Base-by-base conservation (phyloP, 2,888 invertebrate species). In the Orthosia cruda region DNA sequence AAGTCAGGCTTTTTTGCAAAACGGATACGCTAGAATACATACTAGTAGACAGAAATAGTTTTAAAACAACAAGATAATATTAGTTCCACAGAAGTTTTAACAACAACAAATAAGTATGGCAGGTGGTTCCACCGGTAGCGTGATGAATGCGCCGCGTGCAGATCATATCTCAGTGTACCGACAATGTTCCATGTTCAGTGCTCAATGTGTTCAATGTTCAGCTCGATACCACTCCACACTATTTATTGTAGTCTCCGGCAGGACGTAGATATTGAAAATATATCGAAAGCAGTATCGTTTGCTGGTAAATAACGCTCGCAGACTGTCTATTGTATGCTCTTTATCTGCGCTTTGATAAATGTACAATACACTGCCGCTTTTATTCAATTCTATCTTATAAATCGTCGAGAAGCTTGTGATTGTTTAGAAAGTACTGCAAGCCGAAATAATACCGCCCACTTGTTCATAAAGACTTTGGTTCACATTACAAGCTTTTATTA, bases 241-340 rank as follows among this genome's bases (percentile, higher is more conserved):
- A 66, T 81, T 54, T 80, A 69, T 71, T 81, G 68, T 71, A 49
- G 71, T 71, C 49, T 58, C 49, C 58, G 18, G 58, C 20, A 52
- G 55, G 26, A 59, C 32, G 26, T 23, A 65, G n/a, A 64, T 77
- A 81, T 73, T 77, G 81, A 70, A 64, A 70, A 73, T 77, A 77
- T 67, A 75, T 80, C 66, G 50, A 11, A 49, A 55, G 57, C 57
- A 49, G 47, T 74, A 59, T 67, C 66, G 57, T 63, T 74, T 49
- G 61, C 62, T 63, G 66, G 20, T 54, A 66, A 70, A 63, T 80
- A 74, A 63, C 69, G 54, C 23, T 65, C 65, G 4, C 20, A 57
- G 47, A 55, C 13, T 57, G 61, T 62, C 12, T 26, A 20, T 13
- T 61, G 64, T 62, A n/a, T 61, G n/a, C 61, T 65, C 40, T 65